A percentile compares a stretch with the other conserved stretches of the same genome.
Conservation (phyloP, 2,797 vertebrate genomes). For the Sciurus vulgaris region DNA sequence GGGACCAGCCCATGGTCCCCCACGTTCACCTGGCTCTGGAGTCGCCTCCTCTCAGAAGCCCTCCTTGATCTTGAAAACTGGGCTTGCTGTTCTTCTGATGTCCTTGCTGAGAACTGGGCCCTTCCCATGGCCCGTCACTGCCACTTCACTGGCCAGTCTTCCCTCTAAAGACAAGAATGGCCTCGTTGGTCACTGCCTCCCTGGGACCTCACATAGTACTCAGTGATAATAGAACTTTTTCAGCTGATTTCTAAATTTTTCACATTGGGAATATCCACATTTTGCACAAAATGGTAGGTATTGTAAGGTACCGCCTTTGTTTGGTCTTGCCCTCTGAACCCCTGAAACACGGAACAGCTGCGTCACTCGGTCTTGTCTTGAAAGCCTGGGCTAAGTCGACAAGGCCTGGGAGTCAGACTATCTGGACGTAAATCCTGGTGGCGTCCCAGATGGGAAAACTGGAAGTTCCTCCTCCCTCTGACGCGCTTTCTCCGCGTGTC, state of each 20-base stretch:
- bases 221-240: neutral
- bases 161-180: neutral
- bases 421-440: neutral
- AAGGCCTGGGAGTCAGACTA: neutral
- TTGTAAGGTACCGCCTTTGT: neutral
- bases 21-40: neutral
- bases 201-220: neutral
- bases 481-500: neutral
- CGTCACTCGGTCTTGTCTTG: neutral
- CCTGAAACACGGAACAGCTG: neutral
- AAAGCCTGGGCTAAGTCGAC: neutral
- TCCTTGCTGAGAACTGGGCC: neutral
- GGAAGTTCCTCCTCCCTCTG: neutral
- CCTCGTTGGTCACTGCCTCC: neutral
- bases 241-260: neutral
- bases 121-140: neutral
- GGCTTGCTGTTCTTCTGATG: neutral
- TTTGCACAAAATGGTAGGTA: neutral
- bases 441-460: neutral
- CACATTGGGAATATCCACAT: neutral
- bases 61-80: neutral
- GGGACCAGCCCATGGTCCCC: neutral
- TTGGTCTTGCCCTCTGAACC: neutral
- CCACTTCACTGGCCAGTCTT: neutral
- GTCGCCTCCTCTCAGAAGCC: neutral